Evolutionary conservation across 1,140 invertebrate species (phyloP).

Genomic region (Drosophila rhopaloa): DNA sequence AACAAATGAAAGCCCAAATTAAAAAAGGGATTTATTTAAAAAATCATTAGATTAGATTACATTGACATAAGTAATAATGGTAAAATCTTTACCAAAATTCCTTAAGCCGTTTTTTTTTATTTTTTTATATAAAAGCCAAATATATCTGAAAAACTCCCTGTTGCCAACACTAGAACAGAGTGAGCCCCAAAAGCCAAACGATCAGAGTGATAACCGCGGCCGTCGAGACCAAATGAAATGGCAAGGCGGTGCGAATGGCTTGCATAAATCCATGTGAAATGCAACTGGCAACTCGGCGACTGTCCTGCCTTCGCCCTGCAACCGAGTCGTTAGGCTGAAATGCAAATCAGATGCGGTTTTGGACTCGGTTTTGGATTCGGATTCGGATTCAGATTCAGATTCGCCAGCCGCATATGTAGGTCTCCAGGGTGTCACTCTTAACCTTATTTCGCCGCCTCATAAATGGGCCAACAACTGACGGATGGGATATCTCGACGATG

Average conservation of each 20-base stretch:
- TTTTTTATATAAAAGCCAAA: background rate
- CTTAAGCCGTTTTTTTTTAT: no score
- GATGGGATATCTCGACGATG: constrained; percentile 45
- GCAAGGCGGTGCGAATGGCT: constrained; percentile 74
- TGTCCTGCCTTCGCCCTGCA: constrained; percentile 22
- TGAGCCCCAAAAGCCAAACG: constrained; percentile 8
- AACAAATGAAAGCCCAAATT: no score
- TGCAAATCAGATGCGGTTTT: constrained; percentile 62
- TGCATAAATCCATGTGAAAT: constrained; percentile 82
- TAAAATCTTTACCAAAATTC: no score
- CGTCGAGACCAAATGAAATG: constrained; percentile 56
- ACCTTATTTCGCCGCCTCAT: constrained; percentile 71
- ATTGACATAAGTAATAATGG: no score
- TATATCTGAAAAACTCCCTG: background rate
- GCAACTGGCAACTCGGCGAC: constrained; percentile 39
- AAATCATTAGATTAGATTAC: no score
- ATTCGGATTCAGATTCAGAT: constrained; percentile 26
- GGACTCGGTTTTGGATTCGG: constrained; percentile 18
- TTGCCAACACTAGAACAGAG: constrained; percentile 5
- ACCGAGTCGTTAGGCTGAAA: constrained; percentile 58
- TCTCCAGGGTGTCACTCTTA: constrained; percentile 80
- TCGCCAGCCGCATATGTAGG: constrained; percentile 61
- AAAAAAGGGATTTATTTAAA: no score
- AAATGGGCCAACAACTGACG: constrained; percentile 66
- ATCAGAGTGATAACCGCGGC: constrained; percentile 24